A percentile compares a stretch with the other conserved stretches of the same genome.
phyloP scores from a whole-genome alignment of 1,140 invertebrate genomes.

The Chironomus striatipennis region DNA sequence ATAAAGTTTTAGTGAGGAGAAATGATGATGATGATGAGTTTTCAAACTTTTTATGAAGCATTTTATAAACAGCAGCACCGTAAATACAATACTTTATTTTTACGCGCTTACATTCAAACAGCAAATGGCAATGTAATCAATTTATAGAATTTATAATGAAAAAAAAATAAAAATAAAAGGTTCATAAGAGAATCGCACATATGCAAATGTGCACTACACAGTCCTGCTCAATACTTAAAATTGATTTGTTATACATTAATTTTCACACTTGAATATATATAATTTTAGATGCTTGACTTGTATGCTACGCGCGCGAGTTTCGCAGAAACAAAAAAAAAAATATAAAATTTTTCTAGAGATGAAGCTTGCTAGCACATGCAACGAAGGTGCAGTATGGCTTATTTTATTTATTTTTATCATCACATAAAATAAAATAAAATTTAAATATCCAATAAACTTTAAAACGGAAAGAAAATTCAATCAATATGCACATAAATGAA shows the following conservation, averaged over 20 bases:
- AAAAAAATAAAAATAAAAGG: too few species aligned
- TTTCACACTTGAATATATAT: too few species aligned
- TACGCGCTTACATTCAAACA: not conserved
- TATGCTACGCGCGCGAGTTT: too few species aligned
- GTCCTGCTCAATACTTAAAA: too few species aligned
- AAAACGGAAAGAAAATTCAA: constrained; percentile 27
- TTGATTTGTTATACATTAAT: too few species aligned
- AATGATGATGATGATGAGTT: not conserved
- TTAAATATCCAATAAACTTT: not conserved
- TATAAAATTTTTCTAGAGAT: not conserved
- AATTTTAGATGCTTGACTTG: too few species aligned
- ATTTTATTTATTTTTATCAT: not conserved
- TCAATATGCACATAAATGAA: constrained; percentile 23
- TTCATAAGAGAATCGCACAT: too few species aligned
- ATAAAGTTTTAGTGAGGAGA: not conserved
- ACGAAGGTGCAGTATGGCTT: not conserved
- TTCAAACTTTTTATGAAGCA: not conserved
- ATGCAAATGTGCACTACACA: too few species aligned
- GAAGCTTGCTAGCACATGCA: not conserved
- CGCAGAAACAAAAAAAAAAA: not conserved
- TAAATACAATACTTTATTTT: not conserved
- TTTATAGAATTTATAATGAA: too few species aligned
- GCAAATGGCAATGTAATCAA: not conserved
- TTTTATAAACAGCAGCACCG: not conserved
- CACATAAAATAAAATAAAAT: constrained; percentile 27